Conservation (phyloP, 30 jellyfish, hydroid and myxozoan species). For the Mastigias papua region DNA sequence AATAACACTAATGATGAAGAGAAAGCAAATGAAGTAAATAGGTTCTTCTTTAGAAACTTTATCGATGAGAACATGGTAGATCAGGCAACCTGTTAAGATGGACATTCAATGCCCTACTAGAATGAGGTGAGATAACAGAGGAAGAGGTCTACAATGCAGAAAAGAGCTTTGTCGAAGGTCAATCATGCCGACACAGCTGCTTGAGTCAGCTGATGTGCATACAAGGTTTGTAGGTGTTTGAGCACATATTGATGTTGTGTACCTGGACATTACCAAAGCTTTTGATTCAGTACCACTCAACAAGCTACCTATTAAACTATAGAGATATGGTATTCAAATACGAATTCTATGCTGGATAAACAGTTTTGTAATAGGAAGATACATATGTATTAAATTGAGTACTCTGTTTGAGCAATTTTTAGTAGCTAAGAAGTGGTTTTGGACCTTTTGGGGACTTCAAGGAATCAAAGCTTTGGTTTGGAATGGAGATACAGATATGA, state of each 20-base stretch:
- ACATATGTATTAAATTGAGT: too few species aligned
- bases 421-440: too few species aligned
- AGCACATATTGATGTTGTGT: conserved; percentile 47
- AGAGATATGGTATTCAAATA: conserved; percentile 44
- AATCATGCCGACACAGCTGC: conserved; percentile 48
- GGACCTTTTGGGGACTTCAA: too few species aligned
- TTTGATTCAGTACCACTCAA: conserved; percentile 56
- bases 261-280: conserved; percentile 68
- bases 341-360: conserved; percentile 15
- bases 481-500: too few species aligned
- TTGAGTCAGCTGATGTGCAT: conserved; percentile 30
- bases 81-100: conserved; percentile 19
- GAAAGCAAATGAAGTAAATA: conserved; percentile 28
- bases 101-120: conserved; percentile 29
- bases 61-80: conserved; percentile 30
- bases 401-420: too few species aligned
- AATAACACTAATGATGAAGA: conserved; percentile 32
- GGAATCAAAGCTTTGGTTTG: too few species aligned
- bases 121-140: conserved; percentile 18
- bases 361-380: conserved; percentile 38
- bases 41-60: conserved; percentile 21
- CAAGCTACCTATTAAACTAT: conserved; percentile 33
- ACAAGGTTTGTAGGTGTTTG: conserved; percentile 20
- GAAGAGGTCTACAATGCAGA: conserved; percentile 17
- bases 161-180: conserved; percentile 29